phyloP scores from a whole-genome alignment of 2,888 invertebrate species.

The Drosophila eohydei region DNA sequence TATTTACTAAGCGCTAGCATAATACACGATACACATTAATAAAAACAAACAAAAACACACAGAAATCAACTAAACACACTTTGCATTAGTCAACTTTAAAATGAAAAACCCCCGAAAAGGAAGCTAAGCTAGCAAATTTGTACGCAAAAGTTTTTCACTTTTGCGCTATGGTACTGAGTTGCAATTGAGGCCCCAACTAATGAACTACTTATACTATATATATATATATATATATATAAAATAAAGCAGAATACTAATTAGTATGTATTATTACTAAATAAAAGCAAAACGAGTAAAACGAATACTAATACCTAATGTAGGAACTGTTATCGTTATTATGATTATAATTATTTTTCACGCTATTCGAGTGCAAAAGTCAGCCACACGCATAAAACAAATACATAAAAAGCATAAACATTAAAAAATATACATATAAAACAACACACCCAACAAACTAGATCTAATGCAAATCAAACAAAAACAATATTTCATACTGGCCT shows the following conservation, averaged over 20 bases:
- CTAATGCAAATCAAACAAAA: conserved; percentile 45
- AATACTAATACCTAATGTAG: conserved; percentile 69
- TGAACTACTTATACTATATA: conserved; percentile 67
- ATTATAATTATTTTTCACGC: conserved; percentile 62
- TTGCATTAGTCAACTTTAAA: conserved; percentile 45
- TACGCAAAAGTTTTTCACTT: conserved; percentile 56
- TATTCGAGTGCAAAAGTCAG: conserved; percentile 48
- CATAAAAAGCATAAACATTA: conserved; percentile 17
- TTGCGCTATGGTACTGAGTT: conserved; percentile 73
- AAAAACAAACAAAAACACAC: conserved; percentile 32
- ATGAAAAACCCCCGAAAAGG: conserved; percentile 31
- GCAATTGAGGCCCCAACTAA: conserved; percentile 72
- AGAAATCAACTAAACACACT: conserved; percentile 38
- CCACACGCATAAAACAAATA: conserved; percentile 29
- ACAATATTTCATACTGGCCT: conserved; percentile 51
- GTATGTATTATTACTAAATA: conserved; percentile 52
- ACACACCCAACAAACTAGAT: conserved; percentile 62
- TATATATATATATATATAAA: conserved; percentile 28
- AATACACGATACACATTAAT: conserved; percentile 48
- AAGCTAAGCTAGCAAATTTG: conserved; percentile 63
- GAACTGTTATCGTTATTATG: conserved; percentile 65
- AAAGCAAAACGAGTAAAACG: conserved; percentile 28
- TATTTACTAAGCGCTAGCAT: conserved; percentile 74
- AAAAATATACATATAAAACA: conserved; percentile 11
- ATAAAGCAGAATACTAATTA: conserved; percentile 54